A percentile compares a stretch with the other conserved stretches of the same genome.
Evolutionary conservation across 2,888 invertebrate genomes (phyloP).

Genomic region (Cheilosia vernalis): DNA sequence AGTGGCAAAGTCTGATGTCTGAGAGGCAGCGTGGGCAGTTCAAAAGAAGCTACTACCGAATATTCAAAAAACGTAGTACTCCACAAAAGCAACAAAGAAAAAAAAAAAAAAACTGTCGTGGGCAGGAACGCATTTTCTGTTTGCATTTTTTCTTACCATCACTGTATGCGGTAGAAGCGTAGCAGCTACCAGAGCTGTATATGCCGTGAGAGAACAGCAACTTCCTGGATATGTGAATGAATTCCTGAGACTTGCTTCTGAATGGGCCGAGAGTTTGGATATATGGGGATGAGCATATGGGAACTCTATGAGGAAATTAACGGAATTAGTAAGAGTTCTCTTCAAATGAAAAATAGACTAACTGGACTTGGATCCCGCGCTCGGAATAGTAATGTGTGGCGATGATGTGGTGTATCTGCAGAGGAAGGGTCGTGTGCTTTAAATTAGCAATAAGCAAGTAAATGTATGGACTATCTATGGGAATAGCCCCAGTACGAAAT

Average conservation of each 20-base stretch:
- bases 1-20: background rate
- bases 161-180: slow-evolving; percentile 12
- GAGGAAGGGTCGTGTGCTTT: slow-evolving; percentile 56
- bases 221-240: slow-evolving; percentile 73
- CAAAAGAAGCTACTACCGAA: slow-evolving; percentile 62
- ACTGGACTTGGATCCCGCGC: slow-evolving; percentile 60
- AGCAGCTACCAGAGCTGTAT: slow-evolving; percentile 2
- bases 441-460: slow-evolving; percentile 71
- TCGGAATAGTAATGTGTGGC: slow-evolving; percentile 59
- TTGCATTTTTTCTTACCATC: slow-evolving; percentile 30
- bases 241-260: slow-evolving; percentile 58
- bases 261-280: slow-evolving; percentile 15
- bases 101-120: slow-evolving; percentile 24
- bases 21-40: slow-evolving; percentile 50
- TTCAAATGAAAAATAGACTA: slow-evolving; percentile 52
- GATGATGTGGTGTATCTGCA: background rate
- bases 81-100: slow-evolving; percentile 35
- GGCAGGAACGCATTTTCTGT: slow-evolving; percentile 54
- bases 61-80: slow-evolving; percentile 63
- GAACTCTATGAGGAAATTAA: slow-evolving; percentile 68
- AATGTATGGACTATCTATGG: slow-evolving; percentile 46
- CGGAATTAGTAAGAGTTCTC: slow-evolving; percentile 72
- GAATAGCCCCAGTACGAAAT: slow-evolving; percentile 35
- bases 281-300: slow-evolving; percentile 21
- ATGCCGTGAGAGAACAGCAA: slow-evolving; percentile 24